Base-by-base conservation (phyloP, 2,797 vertebrate species). In the Alcedo atthis region DNA sequence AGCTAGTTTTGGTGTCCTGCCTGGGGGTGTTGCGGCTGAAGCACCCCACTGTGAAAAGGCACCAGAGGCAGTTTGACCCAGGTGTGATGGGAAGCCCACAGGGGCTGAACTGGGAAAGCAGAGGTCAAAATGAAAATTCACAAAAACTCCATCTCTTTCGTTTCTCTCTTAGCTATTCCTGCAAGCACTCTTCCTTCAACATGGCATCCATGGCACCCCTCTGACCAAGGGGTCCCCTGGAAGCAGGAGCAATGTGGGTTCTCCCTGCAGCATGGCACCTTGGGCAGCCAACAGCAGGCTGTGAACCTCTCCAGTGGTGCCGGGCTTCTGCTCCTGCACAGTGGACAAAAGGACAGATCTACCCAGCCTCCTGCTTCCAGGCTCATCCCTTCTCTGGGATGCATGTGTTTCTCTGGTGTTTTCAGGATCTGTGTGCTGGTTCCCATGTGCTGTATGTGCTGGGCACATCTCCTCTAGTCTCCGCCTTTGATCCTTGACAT, bases 1-100 rank as follows among this genome's bases (percentile, higher is more conserved):
- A 6, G 20, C 37, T 24, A 5, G 32, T 57, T 79, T 16, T 17
- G 2, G 37, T 3, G 13, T 70, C 49, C 76, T 62, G 12, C 24
- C 51, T 15, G 1, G 25, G 37, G 8, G 4, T 43, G 16, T 64
- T 61, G 37, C 9, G 30, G 26, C 33, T 70, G 26, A 9, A 9
- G 40, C 11, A 48, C 4, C 18, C 18, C 15, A 4, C 45, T 2
- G 1, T 15, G 40, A 43, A 58, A 81, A 81, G 32, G 35, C 25
- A 81, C 15, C 2, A 3, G 24, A 10, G 32, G 9, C 2, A 32
- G 19, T 49, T 89, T 80, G 64, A 53, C 30, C 40, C 0, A 1
- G 22, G 17, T 22, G 18, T 0, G 4, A 9, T 19, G 53, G 40
- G 37, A 88, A 76, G 20, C 6, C 25, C 11, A 12, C 0, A 0